A percentile compares a stretch with the other conserved stretches of the same genome.
Conservation (phyloP, 2,888 invertebrate genomes). For the Drosophila lacicola region DNA sequence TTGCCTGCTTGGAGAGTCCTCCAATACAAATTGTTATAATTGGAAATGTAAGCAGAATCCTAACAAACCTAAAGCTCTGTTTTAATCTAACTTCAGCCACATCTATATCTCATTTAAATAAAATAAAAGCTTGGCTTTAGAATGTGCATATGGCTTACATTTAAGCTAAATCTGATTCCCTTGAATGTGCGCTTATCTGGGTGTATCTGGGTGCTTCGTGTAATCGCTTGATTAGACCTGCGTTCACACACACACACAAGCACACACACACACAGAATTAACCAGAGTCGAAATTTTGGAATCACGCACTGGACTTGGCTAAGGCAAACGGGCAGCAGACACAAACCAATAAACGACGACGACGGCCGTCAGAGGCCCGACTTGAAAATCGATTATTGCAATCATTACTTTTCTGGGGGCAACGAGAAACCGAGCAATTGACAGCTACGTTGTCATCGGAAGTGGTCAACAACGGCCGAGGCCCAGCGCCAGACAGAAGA, state of each 20-base stretch:
- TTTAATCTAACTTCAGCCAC: too few relatives aligned
- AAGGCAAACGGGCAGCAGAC: constrained; percentile 2
- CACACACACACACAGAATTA: constrained; percentile 1
- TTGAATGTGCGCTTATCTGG: constrained; percentile 2
- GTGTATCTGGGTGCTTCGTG: constrained; percentile 9
- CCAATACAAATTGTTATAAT: too few relatives aligned
- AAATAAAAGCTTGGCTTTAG: too few relatives aligned
- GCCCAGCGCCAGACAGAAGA: constrained; percentile 14
- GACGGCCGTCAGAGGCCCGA: constrained; percentile 23
- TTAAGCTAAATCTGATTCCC: constrained; percentile 2
- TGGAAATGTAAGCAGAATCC: too few relatives aligned
- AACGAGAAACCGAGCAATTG: constrained; percentile 20
- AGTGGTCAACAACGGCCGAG: constrained; percentile 39
- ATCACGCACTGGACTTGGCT: constrained; percentile 10
- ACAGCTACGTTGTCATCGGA: constrained; percentile 32
- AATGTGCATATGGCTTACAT: not conserved
- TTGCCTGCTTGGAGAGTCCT: too few relatives aligned
- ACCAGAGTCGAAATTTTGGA: not conserved
- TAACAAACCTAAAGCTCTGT: too few relatives aligned
- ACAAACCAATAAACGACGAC: constrained; percentile 2
- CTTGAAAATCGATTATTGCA: constrained; percentile 55
- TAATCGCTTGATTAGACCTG: constrained; percentile 14
- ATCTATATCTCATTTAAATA: too few relatives aligned
- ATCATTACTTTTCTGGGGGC: constrained; percentile 56
- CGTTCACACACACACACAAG: constrained; percentile 5